A percentile compares a stretch with the other conserved stretches of the same genome.
Evolutionary conservation across 2,113 vertebrate genomes (phyloP).

Genomic region (Dissostichus mawsoni): DNA sequence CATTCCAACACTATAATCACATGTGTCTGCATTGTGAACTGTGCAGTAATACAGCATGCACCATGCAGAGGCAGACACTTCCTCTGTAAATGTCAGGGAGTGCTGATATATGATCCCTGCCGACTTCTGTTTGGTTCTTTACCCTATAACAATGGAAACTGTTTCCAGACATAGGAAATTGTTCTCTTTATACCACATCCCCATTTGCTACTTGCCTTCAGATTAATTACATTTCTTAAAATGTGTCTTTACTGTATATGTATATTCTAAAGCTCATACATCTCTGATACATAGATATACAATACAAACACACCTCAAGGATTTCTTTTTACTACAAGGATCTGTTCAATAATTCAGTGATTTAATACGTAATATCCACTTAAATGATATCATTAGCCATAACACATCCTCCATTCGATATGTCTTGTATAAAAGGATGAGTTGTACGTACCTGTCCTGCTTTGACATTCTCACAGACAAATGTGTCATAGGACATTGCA

Average conservation of each 20-base stretch:
- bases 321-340: too few relatives aligned
- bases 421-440: neutral
- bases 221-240: too few relatives aligned
- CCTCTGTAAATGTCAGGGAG: constrained; percentile 26
- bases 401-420: neutral
- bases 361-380: neutral
- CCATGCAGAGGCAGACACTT: neutral
- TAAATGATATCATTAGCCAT: neutral
- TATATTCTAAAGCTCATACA: neutral
- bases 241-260: too few relatives aligned
- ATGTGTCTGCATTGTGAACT: neutral
- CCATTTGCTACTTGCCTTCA: neutral
- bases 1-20: neutral
- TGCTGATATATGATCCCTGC: constrained; percentile 11
- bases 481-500: constrained; percentile 95
- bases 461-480: constrained; percentile 97
- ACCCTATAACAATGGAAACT: constrained; percentile 4
- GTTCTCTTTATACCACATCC: neutral
- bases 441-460: constrained; percentile 89
- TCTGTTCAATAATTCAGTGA: neutral
- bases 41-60: neutral
- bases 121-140: constrained; percentile 18
- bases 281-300: neutral
- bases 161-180: neutral
- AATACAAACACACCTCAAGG: neutral